Evolutionary conservation across 2,797 vertebrate genomes (phyloP).

Genomic region (Pelodytes ibericus): DNA sequence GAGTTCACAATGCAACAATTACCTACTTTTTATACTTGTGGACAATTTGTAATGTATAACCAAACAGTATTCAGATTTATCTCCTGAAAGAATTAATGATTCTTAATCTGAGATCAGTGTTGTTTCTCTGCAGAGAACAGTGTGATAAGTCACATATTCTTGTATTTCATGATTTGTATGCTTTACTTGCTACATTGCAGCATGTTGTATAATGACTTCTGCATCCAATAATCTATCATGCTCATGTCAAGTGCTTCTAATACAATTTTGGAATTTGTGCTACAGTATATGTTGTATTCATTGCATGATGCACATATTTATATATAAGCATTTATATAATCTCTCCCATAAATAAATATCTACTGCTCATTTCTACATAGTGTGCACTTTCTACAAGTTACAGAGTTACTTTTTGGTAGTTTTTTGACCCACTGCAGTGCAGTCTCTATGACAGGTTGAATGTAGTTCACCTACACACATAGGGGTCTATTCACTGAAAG

Average conservation of each 20-base stretch:
- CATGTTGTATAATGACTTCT: neutral
- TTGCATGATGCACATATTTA: neutral
- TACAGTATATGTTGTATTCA: neutral
- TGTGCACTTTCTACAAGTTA: no score
- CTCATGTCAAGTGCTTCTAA: neutral
- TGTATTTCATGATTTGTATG: neutral
- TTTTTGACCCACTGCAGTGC: no score
- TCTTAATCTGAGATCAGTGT: neutral
- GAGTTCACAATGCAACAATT: no score
- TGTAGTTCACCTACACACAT: no score
- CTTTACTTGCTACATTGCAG: neutral
- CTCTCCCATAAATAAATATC: no score
- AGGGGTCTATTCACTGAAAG: no score
- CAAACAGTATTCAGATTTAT: neutral
- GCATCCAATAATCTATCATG: neutral
- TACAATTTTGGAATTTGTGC: neutral
- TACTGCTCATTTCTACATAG: no score
- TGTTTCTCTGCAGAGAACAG: neutral
- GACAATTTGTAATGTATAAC: no score
- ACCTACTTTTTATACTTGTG: no score
- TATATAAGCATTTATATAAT: no score
- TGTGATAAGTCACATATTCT: neutral
- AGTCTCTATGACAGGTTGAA: no score
- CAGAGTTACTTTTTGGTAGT: no score
- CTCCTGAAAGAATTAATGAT: constrained; percentile 5